Conservation (phyloP, 2,888 invertebrate species). For the Cephus pulcher region DNA sequence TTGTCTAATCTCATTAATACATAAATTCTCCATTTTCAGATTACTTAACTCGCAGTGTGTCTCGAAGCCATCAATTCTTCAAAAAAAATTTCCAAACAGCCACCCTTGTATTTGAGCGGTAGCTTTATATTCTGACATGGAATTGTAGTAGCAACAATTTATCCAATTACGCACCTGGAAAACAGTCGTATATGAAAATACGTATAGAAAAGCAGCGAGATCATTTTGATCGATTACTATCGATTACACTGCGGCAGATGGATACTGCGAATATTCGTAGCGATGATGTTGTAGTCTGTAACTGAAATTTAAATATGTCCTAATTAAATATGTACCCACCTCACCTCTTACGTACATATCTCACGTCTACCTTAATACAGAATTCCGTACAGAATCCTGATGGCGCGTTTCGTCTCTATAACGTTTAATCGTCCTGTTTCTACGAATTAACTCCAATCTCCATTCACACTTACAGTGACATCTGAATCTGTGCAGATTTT, state of each 20-base stretch:
- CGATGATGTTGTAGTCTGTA: neutral
- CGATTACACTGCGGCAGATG: neutral
- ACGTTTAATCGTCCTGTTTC: neutral
- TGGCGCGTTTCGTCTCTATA: neutral
- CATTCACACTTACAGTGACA: neutral
- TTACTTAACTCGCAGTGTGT: neutral
- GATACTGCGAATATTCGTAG: neutral
- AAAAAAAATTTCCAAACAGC: neutral
- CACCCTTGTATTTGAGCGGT: too few relatives aligned
- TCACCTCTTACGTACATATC: neutral
- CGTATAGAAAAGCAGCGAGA: neutral
- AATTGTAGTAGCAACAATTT: neutral
- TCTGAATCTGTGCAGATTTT: neutral
- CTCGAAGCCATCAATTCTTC: neutral
- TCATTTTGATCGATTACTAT: neutral
- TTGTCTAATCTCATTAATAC: neutral
- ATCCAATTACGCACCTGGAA: neutral
- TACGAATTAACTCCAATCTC: neutral
- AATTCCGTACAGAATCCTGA: neutral
- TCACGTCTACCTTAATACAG: neutral
- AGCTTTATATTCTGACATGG: neutral
- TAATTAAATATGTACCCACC: neutral
- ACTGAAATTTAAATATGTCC: neutral
- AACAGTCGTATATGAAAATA: neutral
- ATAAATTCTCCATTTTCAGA: too few relatives aligned